Conservation (phyloP, 64 coral and sea anemone species). For the Actinia equina region DNA sequence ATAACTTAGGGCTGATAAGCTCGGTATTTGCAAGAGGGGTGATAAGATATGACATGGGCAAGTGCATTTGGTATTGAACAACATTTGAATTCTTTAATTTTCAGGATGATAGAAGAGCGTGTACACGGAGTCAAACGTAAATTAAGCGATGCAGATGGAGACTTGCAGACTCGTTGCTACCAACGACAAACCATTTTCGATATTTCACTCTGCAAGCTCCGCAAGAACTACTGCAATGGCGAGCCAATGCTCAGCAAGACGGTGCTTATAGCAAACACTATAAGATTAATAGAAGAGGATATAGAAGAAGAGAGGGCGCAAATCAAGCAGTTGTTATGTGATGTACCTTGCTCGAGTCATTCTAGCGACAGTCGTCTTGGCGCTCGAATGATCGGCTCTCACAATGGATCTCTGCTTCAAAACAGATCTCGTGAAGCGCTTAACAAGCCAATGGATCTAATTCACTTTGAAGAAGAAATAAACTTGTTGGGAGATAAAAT, state of each 20-base stretch:
- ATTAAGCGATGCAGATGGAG: conserved; percentile 65
- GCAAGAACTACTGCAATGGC: conserved; percentile 53
- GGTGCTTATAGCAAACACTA: conserved; percentile 85
- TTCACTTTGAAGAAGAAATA: conserved; percentile 66
- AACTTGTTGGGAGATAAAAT: conserved; percentile 78
- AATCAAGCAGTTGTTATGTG: conserved; percentile 15
- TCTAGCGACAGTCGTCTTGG: neutral
- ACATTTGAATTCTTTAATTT: neutral
- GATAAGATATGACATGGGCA: neutral
- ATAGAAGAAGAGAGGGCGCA: conserved; percentile 71
- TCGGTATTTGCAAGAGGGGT: neutral
- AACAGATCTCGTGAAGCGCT: neutral
- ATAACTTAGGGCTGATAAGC: neutral
- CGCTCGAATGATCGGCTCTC: conserved; percentile 12
- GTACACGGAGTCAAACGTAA: conserved; percentile 83
- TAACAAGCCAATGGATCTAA: conserved; percentile 2
- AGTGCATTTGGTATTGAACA: neutral
- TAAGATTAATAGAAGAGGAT: conserved; percentile 85
- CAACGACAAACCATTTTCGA: conserved; percentile 93
- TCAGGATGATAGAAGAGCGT: conserved; percentile 84
- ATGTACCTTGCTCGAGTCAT: conserved; percentile 7
- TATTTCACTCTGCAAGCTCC: conserved; percentile 93
- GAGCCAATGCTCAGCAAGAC: conserved; percentile 83
- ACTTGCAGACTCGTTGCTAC: conserved; percentile 76
- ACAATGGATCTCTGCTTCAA: conserved; percentile 3